A percentile compares a stretch with the other conserved stretches of the same genome.
These are phyloP conservation scores for Minunthozetes semirufus DNA, from an alignment of 2,888 invertebrate species.

Conservation along the genomic window DNA sequence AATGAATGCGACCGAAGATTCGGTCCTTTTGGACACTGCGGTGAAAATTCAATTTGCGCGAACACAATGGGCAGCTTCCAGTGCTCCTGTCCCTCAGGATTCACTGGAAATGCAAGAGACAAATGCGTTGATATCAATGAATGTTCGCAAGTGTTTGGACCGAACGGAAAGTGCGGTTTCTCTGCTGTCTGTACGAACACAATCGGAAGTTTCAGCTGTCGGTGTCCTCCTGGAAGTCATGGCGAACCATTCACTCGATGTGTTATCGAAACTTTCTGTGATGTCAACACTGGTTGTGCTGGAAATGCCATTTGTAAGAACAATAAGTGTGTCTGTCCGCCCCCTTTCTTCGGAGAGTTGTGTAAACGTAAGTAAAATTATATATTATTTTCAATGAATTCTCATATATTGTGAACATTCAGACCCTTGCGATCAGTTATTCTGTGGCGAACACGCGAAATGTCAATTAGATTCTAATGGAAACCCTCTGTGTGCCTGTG, in stretches of 20 bases:
- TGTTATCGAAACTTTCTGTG: slow-evolving; percentile 55
- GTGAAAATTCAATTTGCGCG: slow-evolving; percentile 68
- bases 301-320: slow-evolving; percentile 81
- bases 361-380: slow-evolving; percentile 68
- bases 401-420: slow-evolving; percentile 35
- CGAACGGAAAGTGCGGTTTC: slow-evolving; percentile 59
- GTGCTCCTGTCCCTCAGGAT: slow-evolving; percentile 74
- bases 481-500: slow-evolving; percentile 74
- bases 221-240: slow-evolving; percentile 64
- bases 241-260: slow-evolving; percentile 45
- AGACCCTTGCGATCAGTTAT: slow-evolving; percentile 83
- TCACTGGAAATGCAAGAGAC: slow-evolving; percentile 65
- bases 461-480: slow-evolving; percentile 72
- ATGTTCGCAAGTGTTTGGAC: slow-evolving; percentile 43
- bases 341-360: slow-evolving; percentile 82
- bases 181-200: slow-evolving; percentile 71
- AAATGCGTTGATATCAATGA: slow-evolving; percentile 54
- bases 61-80: slow-evolving; percentile 69
- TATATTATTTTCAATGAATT: neutral
- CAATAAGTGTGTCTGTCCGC: slow-evolving; percentile 75
- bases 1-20: slow-evolving; percentile 76
- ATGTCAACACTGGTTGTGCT: slow-evolving; percentile 68
- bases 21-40: slow-evolving; percentile 74
- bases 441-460: slow-evolving; percentile 78
- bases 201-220: slow-evolving; percentile 71